Evolutionary conservation across 2,888 invertebrate species (phyloP).

Genomic region (Epirrhoe tristata): DNA sequence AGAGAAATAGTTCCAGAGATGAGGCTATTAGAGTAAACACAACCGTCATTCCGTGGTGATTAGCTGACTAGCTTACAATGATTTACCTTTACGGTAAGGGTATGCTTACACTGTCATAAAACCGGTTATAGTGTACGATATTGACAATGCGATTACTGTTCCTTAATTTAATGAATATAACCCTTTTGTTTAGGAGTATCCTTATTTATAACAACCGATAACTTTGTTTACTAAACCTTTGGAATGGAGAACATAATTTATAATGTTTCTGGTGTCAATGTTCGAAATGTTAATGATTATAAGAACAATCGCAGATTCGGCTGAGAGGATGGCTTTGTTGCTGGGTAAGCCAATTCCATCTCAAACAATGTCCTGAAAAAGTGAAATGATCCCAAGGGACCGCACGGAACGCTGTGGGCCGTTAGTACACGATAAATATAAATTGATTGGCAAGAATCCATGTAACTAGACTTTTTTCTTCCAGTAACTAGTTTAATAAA

Average conservation of each 20-base stretch:
- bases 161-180: not conserved
- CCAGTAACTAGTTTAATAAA: no score
- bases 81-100: not conserved
- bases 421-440: no score
- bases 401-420: no score
- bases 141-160: not conserved
- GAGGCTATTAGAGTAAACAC: no score
- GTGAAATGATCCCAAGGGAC: no score
- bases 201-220: not conserved
- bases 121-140: not conserved
- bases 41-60: no score
- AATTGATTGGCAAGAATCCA: no score
- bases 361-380: no score
- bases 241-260: not conserved
- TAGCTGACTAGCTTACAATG: no score
- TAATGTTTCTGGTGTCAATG: not conserved
- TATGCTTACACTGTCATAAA: not conserved
- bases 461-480: no score
- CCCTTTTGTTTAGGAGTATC: slow-evolving; percentile 1
- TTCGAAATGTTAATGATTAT: not conserved
- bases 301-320: not conserved
- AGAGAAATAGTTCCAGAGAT: no score
- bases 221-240: not conserved
- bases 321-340: not conserved
- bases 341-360: no score